These are phyloP conservation scores for Brienomyrus brachyistius DNA, from an alignment of 2,113 vertebrate species.

Conservation along the genomic window DNA sequence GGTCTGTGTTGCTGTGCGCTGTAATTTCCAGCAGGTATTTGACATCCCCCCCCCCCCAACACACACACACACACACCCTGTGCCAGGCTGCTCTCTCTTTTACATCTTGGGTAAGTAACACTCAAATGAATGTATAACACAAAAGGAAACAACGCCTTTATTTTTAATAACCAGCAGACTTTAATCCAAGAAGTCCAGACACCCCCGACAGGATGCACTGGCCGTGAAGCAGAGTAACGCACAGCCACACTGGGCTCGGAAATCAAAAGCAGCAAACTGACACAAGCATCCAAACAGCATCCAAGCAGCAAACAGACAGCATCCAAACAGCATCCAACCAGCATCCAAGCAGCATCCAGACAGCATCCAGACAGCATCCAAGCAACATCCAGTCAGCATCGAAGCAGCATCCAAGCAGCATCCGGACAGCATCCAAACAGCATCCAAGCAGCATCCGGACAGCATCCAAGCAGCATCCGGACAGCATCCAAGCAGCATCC, in stretches of 20 bases:
- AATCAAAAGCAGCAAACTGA: background rate
- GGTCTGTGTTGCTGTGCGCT: background rate
- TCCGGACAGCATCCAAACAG: background rate
- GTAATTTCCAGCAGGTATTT: no score
- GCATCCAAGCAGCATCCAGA: no score
- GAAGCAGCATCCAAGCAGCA: no score
- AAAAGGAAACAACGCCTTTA: background rate
- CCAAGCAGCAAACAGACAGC: no score
- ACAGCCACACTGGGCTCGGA: background rate
- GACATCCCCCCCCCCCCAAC: background rate
- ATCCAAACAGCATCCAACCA: background rate
- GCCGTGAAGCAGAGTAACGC: background rate
- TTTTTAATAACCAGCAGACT: background rate
- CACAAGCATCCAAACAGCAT: no score
- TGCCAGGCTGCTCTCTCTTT: background rate
- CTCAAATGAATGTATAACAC: background rate
- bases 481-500: no score
- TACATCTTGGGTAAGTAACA: background rate
- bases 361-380: background rate
- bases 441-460: fast-evolving
- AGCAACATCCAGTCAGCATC: no score
- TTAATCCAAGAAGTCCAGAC: background rate
- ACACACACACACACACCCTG: no score
- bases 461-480: no score
- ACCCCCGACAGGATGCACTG: background rate